A percentile compares a stretch with the other conserved stretches of the same genome.
These are phyloP conservation scores for Penaeus chinensis DNA, from an alignment of 1,140 invertebrate genomes.

Conservation along the genomic window DNA sequence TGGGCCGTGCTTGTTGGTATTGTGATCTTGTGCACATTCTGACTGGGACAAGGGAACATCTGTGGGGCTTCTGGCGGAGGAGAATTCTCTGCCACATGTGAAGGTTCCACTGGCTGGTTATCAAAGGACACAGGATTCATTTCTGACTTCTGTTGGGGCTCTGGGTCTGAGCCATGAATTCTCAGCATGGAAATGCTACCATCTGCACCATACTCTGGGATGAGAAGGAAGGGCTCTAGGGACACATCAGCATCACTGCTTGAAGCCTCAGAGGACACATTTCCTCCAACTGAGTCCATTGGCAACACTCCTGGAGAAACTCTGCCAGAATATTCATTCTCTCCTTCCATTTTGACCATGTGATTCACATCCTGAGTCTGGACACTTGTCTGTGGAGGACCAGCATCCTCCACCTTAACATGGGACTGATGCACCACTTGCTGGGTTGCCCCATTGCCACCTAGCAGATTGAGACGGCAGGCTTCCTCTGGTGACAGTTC, in stretches of 20 bases:
- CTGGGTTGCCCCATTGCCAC: not conserved
- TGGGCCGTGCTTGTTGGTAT: slow-evolving; percentile 15
- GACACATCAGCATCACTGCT: slow-evolving; percentile 23
- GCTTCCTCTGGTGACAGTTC: slow-evolving; percentile 43
- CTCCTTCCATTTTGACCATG: not conserved
- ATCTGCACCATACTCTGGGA: slow-evolving; percentile 47
- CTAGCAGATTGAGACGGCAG: slow-evolving; percentile 5
- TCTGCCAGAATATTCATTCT: not conserved
- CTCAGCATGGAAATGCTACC: slow-evolving; percentile 39
- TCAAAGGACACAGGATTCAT: not conserved
- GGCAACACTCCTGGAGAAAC: no score
- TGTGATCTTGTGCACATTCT: slow-evolving; percentile 35
- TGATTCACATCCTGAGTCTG: not conserved
- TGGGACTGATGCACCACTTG: not conserved
- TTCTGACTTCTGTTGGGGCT: not conserved
- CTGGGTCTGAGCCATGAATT: slow-evolving; percentile 31
- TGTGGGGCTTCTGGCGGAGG: not conserved
- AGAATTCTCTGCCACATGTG: not conserved
- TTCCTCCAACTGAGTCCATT: not conserved
- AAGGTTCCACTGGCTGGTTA: not conserved
- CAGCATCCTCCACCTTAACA: not conserved
- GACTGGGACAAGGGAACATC: not conserved
- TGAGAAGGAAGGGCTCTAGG: slow-evolving; percentile 39
- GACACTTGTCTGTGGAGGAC: not conserved
- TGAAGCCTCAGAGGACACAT: not conserved